Conservation (phyloP, 37 sponge, comb jelly and placozoan species). For the Aphrocallistes beatrix region DNA sequence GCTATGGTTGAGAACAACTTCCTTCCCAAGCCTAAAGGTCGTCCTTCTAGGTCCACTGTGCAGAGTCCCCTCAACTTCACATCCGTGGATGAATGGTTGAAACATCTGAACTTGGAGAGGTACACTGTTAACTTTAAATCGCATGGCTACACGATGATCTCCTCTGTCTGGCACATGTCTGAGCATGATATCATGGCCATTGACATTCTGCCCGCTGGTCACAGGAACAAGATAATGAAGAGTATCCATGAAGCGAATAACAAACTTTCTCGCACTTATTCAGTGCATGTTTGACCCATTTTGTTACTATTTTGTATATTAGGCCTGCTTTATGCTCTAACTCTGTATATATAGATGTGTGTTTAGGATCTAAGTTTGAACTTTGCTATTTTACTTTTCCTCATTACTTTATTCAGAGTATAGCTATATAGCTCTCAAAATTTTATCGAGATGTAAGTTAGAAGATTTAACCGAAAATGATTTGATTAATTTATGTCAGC, state of each 20-base stretch:
- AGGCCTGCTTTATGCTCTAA: too few species aligned
- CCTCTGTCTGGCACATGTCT: conserved; percentile 26
- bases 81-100: conserved; percentile 36
- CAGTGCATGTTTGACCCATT: conserved; percentile 3
- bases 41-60: neutral
- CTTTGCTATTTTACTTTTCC: too few species aligned
- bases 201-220: conserved; percentile 21
- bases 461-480: too few species aligned
- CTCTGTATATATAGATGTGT: too few species aligned
- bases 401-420: too few species aligned
- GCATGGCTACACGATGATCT: conserved; percentile 5
- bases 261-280: neutral
- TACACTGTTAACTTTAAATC: conserved; percentile 37
- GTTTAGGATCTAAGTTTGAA: too few species aligned
- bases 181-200: conserved; percentile 30
- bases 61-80: conserved; percentile 27
- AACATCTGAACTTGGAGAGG: conserved; percentile 38
- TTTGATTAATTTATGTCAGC: too few species aligned
- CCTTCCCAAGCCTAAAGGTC: neutral
- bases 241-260: conserved; percentile 25
- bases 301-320: too few species aligned
- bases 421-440: too few species aligned
- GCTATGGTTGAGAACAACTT: neutral
- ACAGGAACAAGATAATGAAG: conserved; percentile 29
- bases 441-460: too few species aligned